Base-by-base conservation (phyloP, 2,888 invertebrate genomes). In the Brachyopa scutellaris region DNA sequence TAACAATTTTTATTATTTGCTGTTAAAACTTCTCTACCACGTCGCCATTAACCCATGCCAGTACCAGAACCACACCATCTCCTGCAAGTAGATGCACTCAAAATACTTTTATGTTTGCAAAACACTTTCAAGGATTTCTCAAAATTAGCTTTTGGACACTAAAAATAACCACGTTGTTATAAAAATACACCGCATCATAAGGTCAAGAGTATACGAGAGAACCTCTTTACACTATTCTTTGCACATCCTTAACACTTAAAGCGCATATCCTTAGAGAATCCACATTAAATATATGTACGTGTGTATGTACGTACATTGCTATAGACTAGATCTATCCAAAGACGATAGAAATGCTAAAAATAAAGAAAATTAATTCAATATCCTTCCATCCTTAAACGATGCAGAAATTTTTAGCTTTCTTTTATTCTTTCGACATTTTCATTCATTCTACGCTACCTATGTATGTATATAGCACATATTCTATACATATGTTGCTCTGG, bases 161-260 rank as follows among this genome's bases (percentile, higher is more conserved):
- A 33, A 17, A 5, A 13, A 17, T 33, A 26, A 26, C 6, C 26
- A 6, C 15, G 31, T 42, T 15, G 8, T 40, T 17, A 47, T 62
- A 66, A 70, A 76, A 70, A 82, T 77, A 77, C 9, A n/a, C 17
- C n/a, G 13, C 6, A 23, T 26, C 64, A 45, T 61, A 77, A 77
- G 82, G 82, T 77, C 82, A 82, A 82, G 42, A 8, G 26, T 66
- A 23, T 23, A n/a, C n/a, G n/a, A n/a, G n/a, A n/a, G n/a, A n/a
- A 38, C 21, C 1, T 36, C 53, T 19, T 62, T 40, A 31, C 21
- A 23, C 47, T 77, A 69, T 69, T 72, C 47, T 36, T 42, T 21
- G 51, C 38, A 61, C 31, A 23, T 49, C 31, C 19, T 33, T 53
- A 21, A 49, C 15, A 33, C 33, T n/a, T n/a, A 0, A n/a, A 13